phyloP scores from a whole-genome alignment of 2,113 vertebrate species.

The Sinocyclocheilus anophthalmus region DNA sequence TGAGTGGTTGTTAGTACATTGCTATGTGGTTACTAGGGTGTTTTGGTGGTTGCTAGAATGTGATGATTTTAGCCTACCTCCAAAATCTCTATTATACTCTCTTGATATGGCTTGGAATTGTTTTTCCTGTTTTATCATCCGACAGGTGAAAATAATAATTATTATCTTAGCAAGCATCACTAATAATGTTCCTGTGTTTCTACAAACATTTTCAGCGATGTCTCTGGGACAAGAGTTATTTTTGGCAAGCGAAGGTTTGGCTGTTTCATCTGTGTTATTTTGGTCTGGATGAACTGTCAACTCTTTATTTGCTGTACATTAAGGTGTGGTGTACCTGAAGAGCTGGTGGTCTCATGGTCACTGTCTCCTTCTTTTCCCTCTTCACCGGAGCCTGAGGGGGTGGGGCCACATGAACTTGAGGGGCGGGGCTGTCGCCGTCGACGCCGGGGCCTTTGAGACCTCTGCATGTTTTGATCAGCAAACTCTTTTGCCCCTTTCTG shows the following conservation, averaged over 20 bases:
- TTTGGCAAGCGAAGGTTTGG: neutral
- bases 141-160: neutral
- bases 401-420: slow-evolving; percentile 78
- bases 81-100: neutral
- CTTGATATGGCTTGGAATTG: neutral
- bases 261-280: slow-evolving; percentile 1
- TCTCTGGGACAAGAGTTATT: neutral
- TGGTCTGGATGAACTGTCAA: neutral
- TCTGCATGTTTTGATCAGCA: slow-evolving; percentile 87
- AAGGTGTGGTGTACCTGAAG: slow-evolving; percentile 80
- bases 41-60: neutral
- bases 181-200: neutral
- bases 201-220: neutral
- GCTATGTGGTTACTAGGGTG: neutral
- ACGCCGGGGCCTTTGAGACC: slow-evolving; percentile 85
- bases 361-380: slow-evolving; percentile 89
- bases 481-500: slow-evolving; percentile 98
- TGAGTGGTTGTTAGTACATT: neutral
- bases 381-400: slow-evolving; percentile 71
- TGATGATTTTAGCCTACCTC: neutral
- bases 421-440: slow-evolving; percentile 79
- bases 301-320: neutral
- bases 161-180: neutral
- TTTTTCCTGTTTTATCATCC: neutral
- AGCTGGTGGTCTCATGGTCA: slow-evolving; percentile 94